phyloP scores from a whole-genome alignment of 2,797 vertebrate genomes.

The Scyliorhinus canicula region DNA sequence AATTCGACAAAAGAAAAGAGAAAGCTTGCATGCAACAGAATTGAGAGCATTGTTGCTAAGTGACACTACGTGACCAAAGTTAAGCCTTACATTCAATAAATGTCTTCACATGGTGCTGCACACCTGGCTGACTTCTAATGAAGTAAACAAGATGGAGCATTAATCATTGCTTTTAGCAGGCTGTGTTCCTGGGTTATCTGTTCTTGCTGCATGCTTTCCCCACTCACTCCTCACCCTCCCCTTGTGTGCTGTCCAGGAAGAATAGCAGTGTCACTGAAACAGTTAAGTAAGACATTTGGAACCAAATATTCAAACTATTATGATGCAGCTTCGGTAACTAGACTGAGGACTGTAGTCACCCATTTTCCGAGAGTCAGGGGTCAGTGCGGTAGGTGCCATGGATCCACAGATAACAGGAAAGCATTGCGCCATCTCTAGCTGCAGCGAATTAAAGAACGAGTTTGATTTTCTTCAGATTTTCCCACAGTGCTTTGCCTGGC shows the following conservation, averaged over 20 bases:
- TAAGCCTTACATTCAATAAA: background rate
- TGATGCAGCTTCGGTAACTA: background rate
- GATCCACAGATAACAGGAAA: background rate
- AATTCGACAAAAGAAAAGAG: background rate
- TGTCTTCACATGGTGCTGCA: background rate
- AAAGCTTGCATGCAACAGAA: background rate
- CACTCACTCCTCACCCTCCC: too few species aligned
- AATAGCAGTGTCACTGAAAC: too few species aligned
- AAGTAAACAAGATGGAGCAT: background rate
- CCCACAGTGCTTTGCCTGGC: slow-evolving; percentile 16
- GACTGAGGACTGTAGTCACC: background rate
- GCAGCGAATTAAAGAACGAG: background rate
- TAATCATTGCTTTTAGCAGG: background rate
- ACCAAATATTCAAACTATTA: background rate
- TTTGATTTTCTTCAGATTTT: background rate
- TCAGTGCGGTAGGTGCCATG: background rate
- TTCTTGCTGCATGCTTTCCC: too few species aligned
- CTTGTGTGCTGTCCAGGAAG: too few species aligned
- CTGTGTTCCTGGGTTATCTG: too few species aligned
- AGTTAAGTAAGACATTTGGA: background rate
- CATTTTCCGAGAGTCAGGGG: background rate
- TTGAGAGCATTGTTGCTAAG: background rate
- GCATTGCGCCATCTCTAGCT: background rate
- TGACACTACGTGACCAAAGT: background rate
- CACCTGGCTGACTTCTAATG: background rate